Conservation (phyloP, 2,888 invertebrate species). For the Chelonus formosanus region DNA sequence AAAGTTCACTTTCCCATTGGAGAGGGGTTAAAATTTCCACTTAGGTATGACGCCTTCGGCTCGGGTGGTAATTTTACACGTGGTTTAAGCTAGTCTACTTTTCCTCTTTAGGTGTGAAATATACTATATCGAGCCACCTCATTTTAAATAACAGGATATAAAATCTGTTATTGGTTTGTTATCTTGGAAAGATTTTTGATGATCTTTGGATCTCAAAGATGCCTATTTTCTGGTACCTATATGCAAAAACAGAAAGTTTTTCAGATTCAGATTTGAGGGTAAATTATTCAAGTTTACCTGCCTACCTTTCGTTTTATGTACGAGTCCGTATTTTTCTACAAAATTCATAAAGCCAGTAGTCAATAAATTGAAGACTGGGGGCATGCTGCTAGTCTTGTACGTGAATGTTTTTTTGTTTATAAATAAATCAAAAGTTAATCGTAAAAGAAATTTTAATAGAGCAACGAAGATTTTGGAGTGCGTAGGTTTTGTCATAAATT, state of each 20-base stretch:
- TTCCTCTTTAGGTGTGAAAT: too few species aligned
- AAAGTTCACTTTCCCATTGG: too few species aligned
- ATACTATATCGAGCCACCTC: constrained; percentile 2
- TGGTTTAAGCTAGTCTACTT: too few species aligned
- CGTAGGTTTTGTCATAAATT: neutral
- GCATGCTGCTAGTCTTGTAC: neutral
- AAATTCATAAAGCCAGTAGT: constrained; percentile 20
- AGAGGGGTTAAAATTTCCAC: too few species aligned
- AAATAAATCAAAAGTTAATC: neutral
- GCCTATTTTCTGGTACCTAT: constrained; percentile 8
- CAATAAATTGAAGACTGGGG: constrained; percentile 14
- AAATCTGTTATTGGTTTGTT: neutral
- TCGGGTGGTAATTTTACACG: too few species aligned
- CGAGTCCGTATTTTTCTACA: constrained; percentile 5
- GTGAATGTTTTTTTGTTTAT: neutral
- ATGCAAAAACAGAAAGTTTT: constrained; percentile 1
- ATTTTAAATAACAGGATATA: constrained; percentile 21
- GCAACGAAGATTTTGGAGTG: neutral
- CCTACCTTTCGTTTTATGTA: constrained; percentile 14
- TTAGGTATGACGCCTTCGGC: too few species aligned
- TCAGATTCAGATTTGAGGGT: neutral
- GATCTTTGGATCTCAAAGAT: constrained; percentile 15
- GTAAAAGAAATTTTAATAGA: constrained; percentile 1
- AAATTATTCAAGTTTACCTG: constrained; percentile 8
- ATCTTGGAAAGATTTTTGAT: neutral